A percentile compares a stretch with the other conserved stretches of the same genome.
phyloP scores from a whole-genome alignment of 1,140 invertebrate genomes.

The Pectinophora gossypiella region DNA sequence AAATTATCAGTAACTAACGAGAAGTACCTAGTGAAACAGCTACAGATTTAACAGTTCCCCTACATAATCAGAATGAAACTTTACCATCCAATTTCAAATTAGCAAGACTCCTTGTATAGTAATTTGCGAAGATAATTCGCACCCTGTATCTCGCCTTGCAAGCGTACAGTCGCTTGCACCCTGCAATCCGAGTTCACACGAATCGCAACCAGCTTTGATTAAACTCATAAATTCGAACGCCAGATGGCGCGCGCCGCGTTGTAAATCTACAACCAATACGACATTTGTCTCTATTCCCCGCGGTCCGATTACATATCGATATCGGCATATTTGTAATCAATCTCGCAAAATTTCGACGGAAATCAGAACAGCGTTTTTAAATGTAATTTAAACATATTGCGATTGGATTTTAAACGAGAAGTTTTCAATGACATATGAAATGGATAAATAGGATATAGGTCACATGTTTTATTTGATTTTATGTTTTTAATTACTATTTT shows the following conservation, averaged over 20 bases:
- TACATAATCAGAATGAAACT: no score
- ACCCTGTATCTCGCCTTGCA: neutral
- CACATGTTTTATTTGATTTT: neutral
- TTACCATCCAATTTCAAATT: no score
- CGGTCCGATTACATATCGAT: slow-evolving; percentile 31
- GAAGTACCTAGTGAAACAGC: no score
- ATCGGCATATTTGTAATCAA: slow-evolving; percentile 12
- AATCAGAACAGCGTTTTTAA: neutral
- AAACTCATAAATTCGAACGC: slow-evolving; percentile 61
- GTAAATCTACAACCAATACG: slow-evolving; percentile 60
- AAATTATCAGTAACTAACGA: no score
- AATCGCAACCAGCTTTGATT: slow-evolving; percentile 36
- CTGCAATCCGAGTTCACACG: neutral
- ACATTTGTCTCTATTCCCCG: slow-evolving; percentile 58
- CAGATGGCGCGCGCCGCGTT: slow-evolving; percentile 52
- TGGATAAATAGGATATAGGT: neutral
- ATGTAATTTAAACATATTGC: neutral
- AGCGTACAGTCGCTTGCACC: neutral
- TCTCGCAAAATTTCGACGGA: neutral
- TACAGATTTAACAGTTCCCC: no score
- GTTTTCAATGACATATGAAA: neutral
- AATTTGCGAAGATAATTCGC: no score
- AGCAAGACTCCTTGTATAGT: no score
- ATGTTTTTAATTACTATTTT: no score
- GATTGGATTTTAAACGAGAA: neutral